Evolutionary conservation across 2,113 vertebrate species (phyloP).

Genomic region (Callithrix jacchus): DNA sequence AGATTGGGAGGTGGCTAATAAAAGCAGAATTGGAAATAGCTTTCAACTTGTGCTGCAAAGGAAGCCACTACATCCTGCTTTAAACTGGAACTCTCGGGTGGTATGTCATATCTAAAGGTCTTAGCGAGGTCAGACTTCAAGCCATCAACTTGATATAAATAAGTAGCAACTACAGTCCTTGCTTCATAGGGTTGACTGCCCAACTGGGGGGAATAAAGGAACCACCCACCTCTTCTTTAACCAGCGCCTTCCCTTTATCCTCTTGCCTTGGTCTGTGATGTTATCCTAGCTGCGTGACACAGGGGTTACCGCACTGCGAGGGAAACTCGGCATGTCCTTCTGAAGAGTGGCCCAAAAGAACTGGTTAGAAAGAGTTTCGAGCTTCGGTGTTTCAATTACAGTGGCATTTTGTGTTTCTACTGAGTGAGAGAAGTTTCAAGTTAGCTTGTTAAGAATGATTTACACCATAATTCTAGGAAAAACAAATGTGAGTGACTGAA

Average conservation of each 20-base stretch:
- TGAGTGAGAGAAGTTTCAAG: conserved; percentile 64
- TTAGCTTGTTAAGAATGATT: conserved; percentile 74
- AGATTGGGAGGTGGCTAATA: conserved; percentile 71
- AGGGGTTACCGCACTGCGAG: conserved; percentile 40
- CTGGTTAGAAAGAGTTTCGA: conserved; percentile 61
- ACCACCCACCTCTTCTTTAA: conserved; percentile 58
- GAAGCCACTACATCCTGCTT: conserved; percentile 59
- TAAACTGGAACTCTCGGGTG: conserved; percentile 62
- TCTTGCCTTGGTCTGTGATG: conserved; percentile 68
- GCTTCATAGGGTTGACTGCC: conserved; percentile 44
- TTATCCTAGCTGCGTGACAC: conserved; percentile 70
- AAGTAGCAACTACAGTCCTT: conserved; percentile 50
- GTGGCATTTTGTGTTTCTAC: conserved; percentile 56
- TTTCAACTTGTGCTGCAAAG: conserved; percentile 58
- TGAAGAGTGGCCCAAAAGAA: conserved; percentile 65
- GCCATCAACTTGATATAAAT: conserved; percentile 63
- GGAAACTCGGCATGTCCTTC: conserved; percentile 60
- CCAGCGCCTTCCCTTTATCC: conserved; percentile 59
- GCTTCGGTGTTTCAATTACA: conserved; percentile 54
- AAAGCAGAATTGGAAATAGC: conserved; percentile 68
- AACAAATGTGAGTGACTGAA: conserved; percentile 70
- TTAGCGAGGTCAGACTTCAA: conserved; percentile 76
- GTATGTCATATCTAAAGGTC: conserved; percentile 61
- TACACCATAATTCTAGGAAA: conserved; percentile 72
- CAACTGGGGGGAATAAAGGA: conserved; percentile 71